These are phyloP conservation scores for Sycophila texana DNA, from an alignment of 2,888 invertebrate species.

Conservation along the genomic window DNA sequence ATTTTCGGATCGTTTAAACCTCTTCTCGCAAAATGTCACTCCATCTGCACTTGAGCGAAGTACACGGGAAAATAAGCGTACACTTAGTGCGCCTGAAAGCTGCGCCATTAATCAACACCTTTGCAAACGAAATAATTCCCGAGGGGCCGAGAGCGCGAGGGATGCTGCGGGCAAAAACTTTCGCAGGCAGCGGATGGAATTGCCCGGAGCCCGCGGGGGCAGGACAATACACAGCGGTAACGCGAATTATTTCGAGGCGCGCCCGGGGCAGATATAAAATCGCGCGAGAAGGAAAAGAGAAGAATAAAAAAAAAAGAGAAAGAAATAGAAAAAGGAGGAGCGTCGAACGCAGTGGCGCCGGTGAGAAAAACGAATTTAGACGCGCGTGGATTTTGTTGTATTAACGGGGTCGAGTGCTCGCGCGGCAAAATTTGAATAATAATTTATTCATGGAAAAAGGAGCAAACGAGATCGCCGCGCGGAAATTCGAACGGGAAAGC, in stretches of 20 bases:
- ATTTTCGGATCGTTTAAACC: no score
- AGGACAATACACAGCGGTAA: constrained; percentile 34
- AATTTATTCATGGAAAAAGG: constrained; percentile 56
- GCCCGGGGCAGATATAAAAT: constrained; percentile 44
- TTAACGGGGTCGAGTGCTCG: constrained; percentile 41
- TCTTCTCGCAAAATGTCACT: no score
- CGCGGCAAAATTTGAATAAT: constrained; percentile 54
- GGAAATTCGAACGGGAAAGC: constrained; percentile 43
- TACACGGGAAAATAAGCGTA: neutral
- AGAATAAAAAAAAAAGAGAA: constrained; percentile 25
- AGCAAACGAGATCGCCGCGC: constrained; percentile 24
- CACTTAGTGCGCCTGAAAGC: constrained; percentile 16
- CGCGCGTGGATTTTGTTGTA: constrained; percentile 52
- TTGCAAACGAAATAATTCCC: constrained; percentile 21
- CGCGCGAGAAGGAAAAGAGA: constrained; percentile 22
- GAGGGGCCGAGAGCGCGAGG: neutral
- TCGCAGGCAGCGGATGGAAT: constrained; percentile 35
- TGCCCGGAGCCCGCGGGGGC: neutral
- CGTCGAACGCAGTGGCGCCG: constrained; percentile 40
- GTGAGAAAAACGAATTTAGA: constrained; percentile 48
- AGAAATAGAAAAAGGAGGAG: constrained; percentile 2
- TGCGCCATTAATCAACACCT: constrained; percentile 35
- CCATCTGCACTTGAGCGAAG: no score
- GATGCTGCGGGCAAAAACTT: constrained; percentile 11
- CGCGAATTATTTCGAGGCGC: constrained; percentile 48